These are phyloP conservation scores for Orientallactaga sibirica DNA, from an alignment of 2,797 vertebrate genomes.

Conservation along the genomic window DNA sequence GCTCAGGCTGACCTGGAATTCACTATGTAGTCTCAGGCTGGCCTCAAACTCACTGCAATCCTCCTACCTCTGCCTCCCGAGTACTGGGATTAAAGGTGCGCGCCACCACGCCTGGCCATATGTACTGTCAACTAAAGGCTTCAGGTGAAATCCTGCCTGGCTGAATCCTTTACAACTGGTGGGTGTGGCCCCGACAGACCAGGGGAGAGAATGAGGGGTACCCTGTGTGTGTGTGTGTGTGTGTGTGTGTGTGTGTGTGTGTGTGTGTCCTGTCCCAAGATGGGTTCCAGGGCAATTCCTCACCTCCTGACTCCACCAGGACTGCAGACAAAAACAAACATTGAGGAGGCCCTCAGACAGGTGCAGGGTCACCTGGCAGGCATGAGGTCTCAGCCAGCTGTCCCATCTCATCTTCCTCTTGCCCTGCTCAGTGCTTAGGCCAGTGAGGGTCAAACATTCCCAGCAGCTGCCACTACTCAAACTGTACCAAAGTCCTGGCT, in stretches of 20 bases:
- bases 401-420: not conserved
- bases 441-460: not conserved
- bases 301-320: not conserved
- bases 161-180: not conserved
- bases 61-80: no score
- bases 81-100: no score
- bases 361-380: not conserved
- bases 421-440: not conserved
- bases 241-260: not conserved
- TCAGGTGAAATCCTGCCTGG: not conserved
- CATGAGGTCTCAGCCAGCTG: not conserved
- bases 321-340: not conserved
- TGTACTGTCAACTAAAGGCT: not conserved
- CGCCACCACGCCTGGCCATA: no score
- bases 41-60: no score
- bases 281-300: not conserved
- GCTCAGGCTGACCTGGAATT: no score
- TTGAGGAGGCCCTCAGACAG: not conserved
- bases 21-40: no score
- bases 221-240: not conserved
- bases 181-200: not conserved
- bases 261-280: not conserved
- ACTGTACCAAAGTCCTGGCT: not conserved
- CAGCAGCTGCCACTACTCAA: not conserved
- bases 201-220: not conserved